Conservation (phyloP, 2,888 invertebrate species). For the Silvanus unidentatus region DNA sequence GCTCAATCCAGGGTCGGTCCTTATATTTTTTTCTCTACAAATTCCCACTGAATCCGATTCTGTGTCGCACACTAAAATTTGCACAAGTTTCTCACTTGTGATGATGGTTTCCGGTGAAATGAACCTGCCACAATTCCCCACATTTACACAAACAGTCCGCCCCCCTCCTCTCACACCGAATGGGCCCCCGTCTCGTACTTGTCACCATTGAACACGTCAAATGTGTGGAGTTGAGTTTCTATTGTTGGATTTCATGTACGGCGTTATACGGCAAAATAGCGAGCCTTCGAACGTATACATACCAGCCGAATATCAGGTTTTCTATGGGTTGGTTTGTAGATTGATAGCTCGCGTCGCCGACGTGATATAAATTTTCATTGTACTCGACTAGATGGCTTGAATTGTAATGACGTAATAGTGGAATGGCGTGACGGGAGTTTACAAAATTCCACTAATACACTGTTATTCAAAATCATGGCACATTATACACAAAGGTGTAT, state of each 20-base stretch:
- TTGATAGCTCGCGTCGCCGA: neutral
- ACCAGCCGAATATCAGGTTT: too few relatives aligned
- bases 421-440: too few relatives aligned
- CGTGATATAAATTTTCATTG: conserved; percentile 2
- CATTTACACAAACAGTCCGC: neutral
- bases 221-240: conserved; percentile 6
- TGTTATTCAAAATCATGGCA: too few relatives aligned
- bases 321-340: neutral
- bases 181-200: too few relatives aligned
- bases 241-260: conserved; percentile 2
- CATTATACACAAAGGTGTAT: too few relatives aligned
- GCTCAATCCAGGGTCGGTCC: conserved; percentile 25
- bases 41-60: too few relatives aligned
- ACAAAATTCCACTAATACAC: too few relatives aligned
- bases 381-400: neutral
- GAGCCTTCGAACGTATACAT: too few relatives aligned
- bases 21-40: conserved; percentile 25
- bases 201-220: conserved; percentile 3
- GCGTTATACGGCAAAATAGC: neutral
- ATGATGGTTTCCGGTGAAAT: conserved; percentile 6
- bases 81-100: neutral
- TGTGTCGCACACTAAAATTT: neutral
- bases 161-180: too few relatives aligned
- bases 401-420: conserved; percentile 1
- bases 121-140: conserved; percentile 3